phyloP scores from a whole-genome alignment of 1,140 invertebrate genomes.

The Formica exsecta region DNA sequence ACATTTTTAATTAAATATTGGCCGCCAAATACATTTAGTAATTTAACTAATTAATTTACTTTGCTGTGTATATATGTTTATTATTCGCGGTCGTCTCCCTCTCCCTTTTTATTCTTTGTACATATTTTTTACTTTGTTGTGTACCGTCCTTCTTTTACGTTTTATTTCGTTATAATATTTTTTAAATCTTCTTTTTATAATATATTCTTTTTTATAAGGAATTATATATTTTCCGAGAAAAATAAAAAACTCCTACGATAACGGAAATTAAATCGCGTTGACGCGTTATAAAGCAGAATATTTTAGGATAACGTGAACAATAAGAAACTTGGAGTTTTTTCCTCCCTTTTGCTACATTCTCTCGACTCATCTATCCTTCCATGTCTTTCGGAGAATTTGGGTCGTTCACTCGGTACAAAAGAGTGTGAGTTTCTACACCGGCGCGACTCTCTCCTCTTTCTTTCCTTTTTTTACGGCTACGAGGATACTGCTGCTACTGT shows the following conservation, averaged over 20 bases:
- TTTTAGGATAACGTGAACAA: constrained; percentile 17
- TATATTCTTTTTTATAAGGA: background rate
- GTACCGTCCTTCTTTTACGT: background rate
- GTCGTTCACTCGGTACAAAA: constrained; percentile 39
- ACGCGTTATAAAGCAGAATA: background rate
- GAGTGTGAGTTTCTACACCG: constrained; percentile 19
- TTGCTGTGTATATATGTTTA: background rate
- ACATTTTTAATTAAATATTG: constrained; percentile 15
- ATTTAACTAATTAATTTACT: constrained; percentile 27
- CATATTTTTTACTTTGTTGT: background rate
- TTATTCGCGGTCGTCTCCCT: background rate
- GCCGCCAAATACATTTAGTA: background rate
- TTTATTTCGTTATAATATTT: background rate
- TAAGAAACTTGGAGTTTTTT: background rate
- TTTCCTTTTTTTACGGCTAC: constrained; percentile 25
- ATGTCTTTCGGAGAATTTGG: constrained; percentile 24
- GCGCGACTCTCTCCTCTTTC: background rate
- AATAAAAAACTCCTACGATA: constrained; percentile 5
- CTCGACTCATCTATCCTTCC: background rate
- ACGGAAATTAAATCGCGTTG: constrained; percentile 28
- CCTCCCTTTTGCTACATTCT: background rate
- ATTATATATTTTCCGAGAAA: background rate
- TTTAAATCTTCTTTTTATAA: background rate
- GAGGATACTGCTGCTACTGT: constrained; percentile 27
- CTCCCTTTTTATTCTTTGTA: background rate